Base-by-base conservation (phyloP, 2,888 invertebrate species). In the Drosophila ezoana region DNA sequence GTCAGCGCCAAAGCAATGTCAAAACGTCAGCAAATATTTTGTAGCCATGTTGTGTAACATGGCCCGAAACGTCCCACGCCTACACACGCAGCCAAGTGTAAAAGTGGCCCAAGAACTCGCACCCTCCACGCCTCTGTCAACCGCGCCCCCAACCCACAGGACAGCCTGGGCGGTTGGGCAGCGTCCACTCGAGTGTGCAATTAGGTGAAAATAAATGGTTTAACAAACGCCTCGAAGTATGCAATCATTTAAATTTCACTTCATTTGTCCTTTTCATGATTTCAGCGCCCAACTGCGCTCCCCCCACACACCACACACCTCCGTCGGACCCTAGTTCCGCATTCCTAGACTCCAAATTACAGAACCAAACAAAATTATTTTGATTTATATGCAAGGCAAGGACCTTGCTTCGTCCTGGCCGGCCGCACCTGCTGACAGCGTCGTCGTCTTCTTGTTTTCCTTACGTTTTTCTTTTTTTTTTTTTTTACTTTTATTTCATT, bases 161-260 rank as follows among this genome's bases (percentile, higher is more conserved):
- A 38, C 16, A 28, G 23, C 3, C 10, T 10, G 10, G 6, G 43
- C 41, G 41, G 41, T 10, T 16, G 28, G 37, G 23, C 40, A 49
- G 28, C 44, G 84, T 86, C 87, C 83, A 88, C 87, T 83, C 79
- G 84, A 87, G 86, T 89, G 86, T 89, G 88, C 86, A 86, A 86
- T 86, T 86, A 86, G 79, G 87, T 89, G 86, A 86, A 89, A 89
- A 87, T 88, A 86, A 89, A 89, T 86, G 89, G 88, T 88, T 89
- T 86, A 80, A 63, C 77, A 87, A 87, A 81, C 83, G 87, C 88
- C 89, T 87, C 68, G 69, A 74, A 89, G 89, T 86, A 86, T 87
- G 89, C 89, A 86, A 86, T 86, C 86, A 86, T 87, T 80, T 81
- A 82, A 88, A 88, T 86, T 88, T 87, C 89, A 85, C 87, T 89